Percentiles rank a stretch among this genome's conserved stretches.
phyloP scores from a whole-genome alignment of 2,888 invertebrate species.

The Drosophila cracens region DNA sequence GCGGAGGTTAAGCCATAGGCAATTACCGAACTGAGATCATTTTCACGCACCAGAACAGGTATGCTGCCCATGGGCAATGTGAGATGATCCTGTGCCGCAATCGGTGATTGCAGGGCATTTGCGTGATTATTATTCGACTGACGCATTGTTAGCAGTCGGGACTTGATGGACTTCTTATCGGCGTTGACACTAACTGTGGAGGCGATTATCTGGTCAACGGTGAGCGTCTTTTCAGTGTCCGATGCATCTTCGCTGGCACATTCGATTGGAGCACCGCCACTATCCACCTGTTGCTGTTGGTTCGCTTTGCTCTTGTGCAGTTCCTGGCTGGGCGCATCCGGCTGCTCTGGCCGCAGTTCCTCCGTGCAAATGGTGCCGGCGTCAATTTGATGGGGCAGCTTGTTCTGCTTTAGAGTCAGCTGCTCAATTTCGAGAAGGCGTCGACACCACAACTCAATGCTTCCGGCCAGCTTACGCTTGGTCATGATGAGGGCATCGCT shows the following conservation, averaged over 20 bases:
- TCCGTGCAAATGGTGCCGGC: constrained; percentile 84
- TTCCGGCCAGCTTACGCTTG: constrained; percentile 89
- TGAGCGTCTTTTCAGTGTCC: constrained; percentile 60
- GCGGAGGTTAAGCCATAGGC: constrained; percentile 91
- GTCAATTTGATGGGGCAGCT: constrained; percentile 75
- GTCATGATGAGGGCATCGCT: constrained; percentile 88
- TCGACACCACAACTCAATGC: constrained; percentile 90
- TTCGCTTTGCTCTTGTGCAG: constrained; percentile 37
- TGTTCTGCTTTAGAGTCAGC: constrained; percentile 78
- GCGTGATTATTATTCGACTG: constrained; percentile 86
- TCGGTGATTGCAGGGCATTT: constrained; percentile 86
- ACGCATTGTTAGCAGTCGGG: constrained; percentile 88
- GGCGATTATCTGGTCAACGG: constrained; percentile 64
- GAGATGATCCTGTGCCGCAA: constrained; percentile 89
- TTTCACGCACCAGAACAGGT: constrained; percentile 91
- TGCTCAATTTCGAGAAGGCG: constrained; percentile 85
- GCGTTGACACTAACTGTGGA: constrained; percentile 51
- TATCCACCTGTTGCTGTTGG: constrained; percentile 25
- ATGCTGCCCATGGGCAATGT: constrained; percentile 87
- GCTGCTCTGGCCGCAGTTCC: constrained; percentile 85
- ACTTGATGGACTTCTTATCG: constrained; percentile 88
- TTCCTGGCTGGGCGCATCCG: constrained; percentile 80
- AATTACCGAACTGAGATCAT: constrained; percentile 93
- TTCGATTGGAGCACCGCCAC: constrained; percentile 33
- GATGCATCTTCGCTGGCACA: constrained; percentile 44